A percentile compares a stretch with the other conserved stretches of the same genome.
Evolutionary conservation across 2,888 invertebrate species (phyloP).

Genomic region (Stictocephala bisonia): DNA sequence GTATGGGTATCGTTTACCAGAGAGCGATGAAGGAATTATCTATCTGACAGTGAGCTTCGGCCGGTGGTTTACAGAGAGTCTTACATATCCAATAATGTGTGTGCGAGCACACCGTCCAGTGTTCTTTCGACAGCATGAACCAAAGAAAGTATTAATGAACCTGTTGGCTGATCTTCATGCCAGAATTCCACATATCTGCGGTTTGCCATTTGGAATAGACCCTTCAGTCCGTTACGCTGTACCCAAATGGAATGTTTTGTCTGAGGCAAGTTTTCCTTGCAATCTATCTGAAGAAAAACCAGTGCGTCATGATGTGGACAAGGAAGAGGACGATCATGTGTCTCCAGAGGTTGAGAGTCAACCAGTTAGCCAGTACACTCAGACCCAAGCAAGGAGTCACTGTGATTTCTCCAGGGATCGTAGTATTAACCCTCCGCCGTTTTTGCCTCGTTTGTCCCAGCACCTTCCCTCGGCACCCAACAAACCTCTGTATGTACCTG

Average conservation of each 20-base stretch:
- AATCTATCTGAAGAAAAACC: slow-evolving; percentile 20
- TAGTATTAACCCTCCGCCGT: slow-evolving; percentile 28
- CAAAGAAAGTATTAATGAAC: slow-evolving; percentile 17
- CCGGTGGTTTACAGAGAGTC: slow-evolving; percentile 26
- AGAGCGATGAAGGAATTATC: slow-evolving; percentile 43
- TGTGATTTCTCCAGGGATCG: too few relatives aligned
- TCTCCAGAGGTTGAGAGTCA: neutral
- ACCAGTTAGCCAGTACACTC: slow-evolving; percentile 16
- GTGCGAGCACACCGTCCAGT: slow-evolving; percentile 42
- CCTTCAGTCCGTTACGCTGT: slow-evolving; percentile 29
- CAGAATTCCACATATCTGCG: slow-evolving; percentile 43
- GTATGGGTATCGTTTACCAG: slow-evolving; percentile 53
- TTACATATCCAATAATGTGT: slow-evolving; percentile 50
- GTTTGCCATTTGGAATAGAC: slow-evolving; percentile 36
- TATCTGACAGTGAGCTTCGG: slow-evolving; percentile 52
- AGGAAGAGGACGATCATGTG: neutral
- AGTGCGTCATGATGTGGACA: neutral
- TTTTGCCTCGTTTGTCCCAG: slow-evolving; percentile 6
- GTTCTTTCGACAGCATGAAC: slow-evolving; percentile 19
- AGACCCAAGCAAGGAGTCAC: too few relatives aligned
- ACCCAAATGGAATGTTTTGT: slow-evolving; percentile 22
- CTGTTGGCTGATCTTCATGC: slow-evolving; percentile 37
- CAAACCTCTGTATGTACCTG: slow-evolving; percentile 25
- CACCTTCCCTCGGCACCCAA: neutral
- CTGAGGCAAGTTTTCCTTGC: slow-evolving; percentile 27